phyloP scores from a whole-genome alignment of 2,888 invertebrate species.

The Meganola albula region DNA sequence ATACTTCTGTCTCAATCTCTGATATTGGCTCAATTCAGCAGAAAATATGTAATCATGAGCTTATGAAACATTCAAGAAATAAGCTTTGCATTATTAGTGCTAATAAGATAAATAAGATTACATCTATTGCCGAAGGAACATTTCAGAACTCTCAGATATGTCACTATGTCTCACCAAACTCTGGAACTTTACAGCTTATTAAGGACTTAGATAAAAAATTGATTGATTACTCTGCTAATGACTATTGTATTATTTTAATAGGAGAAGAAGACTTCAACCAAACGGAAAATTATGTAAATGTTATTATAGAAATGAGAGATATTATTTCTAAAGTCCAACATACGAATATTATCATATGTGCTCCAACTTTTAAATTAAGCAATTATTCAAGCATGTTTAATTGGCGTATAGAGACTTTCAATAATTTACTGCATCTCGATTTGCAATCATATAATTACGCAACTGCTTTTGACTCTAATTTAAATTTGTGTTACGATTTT shows the following conservation, averaged over 20 bases:
- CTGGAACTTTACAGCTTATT: constrained; percentile 1
- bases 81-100: constrained; percentile 4
- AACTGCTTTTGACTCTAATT: constrained; percentile 11
- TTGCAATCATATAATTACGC: constrained; percentile 7
- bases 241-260: background rate
- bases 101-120: constrained; percentile 4
- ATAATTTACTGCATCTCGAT: constrained; percentile 10
- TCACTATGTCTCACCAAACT: constrained; percentile 2
- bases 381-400: constrained; percentile 6
- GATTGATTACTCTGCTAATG: background rate
- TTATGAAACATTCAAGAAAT: background rate
- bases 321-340: background rate
- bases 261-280: background rate
- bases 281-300: background rate
- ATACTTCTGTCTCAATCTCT: background rate
- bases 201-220: background rate
- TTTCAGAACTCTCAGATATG: constrained; percentile 1
- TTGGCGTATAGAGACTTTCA: constrained; percentile 10
- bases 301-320: background rate
- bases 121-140: background rate
- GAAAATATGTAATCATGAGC: background rate
- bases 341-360: background rate
- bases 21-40: too few species aligned
- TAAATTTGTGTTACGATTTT: constrained; percentile 6
- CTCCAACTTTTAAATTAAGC: background rate